These are phyloP conservation scores for Salmo trutta DNA, from an alignment of 2,797 vertebrate species.

Conservation along the genomic window DNA sequence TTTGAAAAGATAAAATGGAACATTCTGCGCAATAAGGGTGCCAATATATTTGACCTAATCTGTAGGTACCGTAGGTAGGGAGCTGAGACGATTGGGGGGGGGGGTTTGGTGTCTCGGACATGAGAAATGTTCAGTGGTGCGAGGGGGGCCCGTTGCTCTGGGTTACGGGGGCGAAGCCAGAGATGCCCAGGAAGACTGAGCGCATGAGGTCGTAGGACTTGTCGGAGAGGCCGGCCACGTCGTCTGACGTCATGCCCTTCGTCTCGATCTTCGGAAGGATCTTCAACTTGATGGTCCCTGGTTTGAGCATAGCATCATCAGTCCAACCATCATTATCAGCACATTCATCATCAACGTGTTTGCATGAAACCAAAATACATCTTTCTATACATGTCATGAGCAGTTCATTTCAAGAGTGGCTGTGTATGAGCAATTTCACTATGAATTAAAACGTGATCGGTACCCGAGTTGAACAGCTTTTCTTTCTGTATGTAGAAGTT, in stretches of 20 bases:
- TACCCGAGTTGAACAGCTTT: conserved; percentile 92
- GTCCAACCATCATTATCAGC: no score
- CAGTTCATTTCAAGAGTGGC: background rate
- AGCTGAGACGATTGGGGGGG: conserved; percentile 17
- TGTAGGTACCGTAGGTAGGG: conserved; percentile 34
- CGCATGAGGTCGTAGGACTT: conserved; percentile 82
- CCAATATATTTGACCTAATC: no score
- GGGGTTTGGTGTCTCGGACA: conserved; percentile 34
- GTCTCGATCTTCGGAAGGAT: conserved; percentile 90
- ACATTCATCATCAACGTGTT: background rate
- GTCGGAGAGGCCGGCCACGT: conserved; percentile 79
- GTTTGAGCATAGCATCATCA: background rate
- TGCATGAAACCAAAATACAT: background rate
- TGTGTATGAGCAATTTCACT: no score
- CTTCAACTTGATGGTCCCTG: conserved; percentile 87
- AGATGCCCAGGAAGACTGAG: conserved; percentile 79
- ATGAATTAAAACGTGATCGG: conserved; percentile 3
- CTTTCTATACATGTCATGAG: background rate
- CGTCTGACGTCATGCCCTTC: conserved; percentile 77
- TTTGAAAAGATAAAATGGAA: no score
- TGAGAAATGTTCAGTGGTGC: conserved; percentile 62
- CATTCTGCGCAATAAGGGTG: no score
- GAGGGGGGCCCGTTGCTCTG: conserved; percentile 65
- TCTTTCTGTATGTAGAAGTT: conserved; percentile 87
- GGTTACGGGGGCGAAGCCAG: conserved; percentile 66